Evolutionary conservation across 2,797 vertebrate genomes (phyloP).

Genomic region (Caiman crocodilus): DNA sequence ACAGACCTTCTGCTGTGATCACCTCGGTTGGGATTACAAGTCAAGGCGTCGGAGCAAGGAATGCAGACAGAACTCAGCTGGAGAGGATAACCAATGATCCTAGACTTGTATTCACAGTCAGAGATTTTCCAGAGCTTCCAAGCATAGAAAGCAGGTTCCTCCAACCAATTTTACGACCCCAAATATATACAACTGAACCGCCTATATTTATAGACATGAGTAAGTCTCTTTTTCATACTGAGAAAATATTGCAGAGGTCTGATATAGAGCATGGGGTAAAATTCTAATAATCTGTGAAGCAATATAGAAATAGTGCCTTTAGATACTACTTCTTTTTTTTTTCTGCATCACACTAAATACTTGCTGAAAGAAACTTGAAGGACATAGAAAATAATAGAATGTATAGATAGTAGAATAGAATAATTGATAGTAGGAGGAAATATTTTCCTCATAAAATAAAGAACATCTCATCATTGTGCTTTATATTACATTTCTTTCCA

Average conservation of each 20-base stretch:
- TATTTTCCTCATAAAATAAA: neutral
- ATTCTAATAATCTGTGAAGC: neutral
- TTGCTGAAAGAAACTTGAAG: neutral
- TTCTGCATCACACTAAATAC: neutral
- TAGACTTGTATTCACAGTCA: constrained; percentile 83
- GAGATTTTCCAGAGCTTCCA: constrained; percentile 84
- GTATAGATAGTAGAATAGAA: neutral
- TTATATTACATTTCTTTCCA: neutral
- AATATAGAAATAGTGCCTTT: fast-evolving
- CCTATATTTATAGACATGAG: neutral
- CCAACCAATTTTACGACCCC: constrained; percentile 67
- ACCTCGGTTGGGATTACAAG: constrained; percentile 82
- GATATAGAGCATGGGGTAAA: neutral
- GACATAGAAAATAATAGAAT: neutral
- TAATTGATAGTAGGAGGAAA: neutral
- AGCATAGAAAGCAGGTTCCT: constrained; percentile 80
- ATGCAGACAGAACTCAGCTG: constrained; percentile 84
- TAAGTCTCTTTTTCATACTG: constrained; percentile 57
- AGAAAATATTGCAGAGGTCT: neutral
- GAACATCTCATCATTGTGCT: neutral
- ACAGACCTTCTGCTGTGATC: constrained; percentile 82
- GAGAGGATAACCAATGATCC: constrained; percentile 80
- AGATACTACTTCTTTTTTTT: neutral
- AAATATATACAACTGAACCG: constrained; percentile 20
- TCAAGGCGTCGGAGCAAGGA: constrained; percentile 87